Percentiles rank a stretch among this genome's conserved stretches.
phyloP scores from a whole-genome alignment of 2,797 vertebrate species.

The Ara ararauna region DNA sequence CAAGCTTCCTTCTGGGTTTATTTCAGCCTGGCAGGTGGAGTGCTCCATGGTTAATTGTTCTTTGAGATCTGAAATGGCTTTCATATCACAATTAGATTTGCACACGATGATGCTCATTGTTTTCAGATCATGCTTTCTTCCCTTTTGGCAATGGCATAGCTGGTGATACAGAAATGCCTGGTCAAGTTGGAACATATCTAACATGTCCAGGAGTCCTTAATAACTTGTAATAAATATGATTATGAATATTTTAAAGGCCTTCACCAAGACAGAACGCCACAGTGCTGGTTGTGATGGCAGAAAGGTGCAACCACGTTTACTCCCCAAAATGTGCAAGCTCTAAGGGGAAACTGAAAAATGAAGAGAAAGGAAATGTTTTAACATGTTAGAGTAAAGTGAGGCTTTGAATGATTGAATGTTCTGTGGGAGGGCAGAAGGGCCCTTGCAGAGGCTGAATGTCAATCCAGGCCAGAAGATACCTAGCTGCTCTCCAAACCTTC shows the following conservation, averaged over 20 bases:
- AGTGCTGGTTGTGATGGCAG: not conserved
- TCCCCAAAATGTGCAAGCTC: not conserved
- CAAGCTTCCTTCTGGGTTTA: not conserved
- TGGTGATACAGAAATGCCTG: not conserved
- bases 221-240: not conserved
- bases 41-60: not conserved
- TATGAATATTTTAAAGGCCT: not conserved
- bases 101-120: not conserved
- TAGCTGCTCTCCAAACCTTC: not conserved
- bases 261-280: not conserved
- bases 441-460: not conserved
- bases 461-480: not conserved
- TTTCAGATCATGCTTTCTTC: not conserved
- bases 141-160: not conserved
- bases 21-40: not conserved
- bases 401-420: not conserved
- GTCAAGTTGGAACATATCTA: not conserved
- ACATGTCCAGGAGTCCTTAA: not conserved
- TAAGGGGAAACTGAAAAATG: not conserved
- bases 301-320: not conserved
- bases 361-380: not conserved
- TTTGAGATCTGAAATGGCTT: not conserved
- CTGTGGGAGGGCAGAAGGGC: not conserved
- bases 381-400: not conserved
- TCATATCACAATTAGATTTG: not conserved